Evolutionary conservation across 2,888 invertebrate species (phyloP).

Genomic region (Lepidocyrtinus sp.): DNA sequence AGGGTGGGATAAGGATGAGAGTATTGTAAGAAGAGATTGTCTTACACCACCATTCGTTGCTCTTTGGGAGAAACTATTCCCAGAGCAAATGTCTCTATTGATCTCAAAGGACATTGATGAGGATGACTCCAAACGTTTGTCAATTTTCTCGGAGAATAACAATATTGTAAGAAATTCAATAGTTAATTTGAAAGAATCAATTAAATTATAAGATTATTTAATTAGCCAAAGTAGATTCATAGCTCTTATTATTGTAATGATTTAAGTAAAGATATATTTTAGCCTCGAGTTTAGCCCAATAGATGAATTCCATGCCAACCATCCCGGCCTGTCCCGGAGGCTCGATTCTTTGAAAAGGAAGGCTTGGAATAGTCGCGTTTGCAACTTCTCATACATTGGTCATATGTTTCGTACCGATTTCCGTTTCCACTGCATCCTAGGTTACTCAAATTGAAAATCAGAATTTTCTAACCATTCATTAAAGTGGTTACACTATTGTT

Average conservation of each 20-base stretch:
- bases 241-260: not conserved
- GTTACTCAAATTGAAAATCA: not conserved
- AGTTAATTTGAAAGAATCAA: not conserved
- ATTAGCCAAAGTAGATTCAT: not conserved
- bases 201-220: not conserved
- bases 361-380: not conserved
- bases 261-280: not conserved
- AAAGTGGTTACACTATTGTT: not conserved
- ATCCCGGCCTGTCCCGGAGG: too few relatives aligned
- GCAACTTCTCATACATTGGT: not conserved
- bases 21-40: conserved; percentile 36
- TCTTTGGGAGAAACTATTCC: conserved; percentile 52
- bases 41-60: conserved; percentile 35
- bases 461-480: not conserved
- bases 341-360: not conserved
- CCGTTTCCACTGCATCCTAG: not conserved
- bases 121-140: not conserved
- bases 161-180: not conserved
- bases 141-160: not conserved
- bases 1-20: conserved; percentile 44
- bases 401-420: not conserved
- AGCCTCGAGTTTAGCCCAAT: not conserved
- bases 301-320: not conserved
- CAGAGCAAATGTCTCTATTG: conserved; percentile 32
- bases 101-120: conserved; percentile 23